Evolutionary conservation across 2,113 vertebrate species (phyloP).

Genomic region (Rhinolophus ferrumequinum): DNA sequence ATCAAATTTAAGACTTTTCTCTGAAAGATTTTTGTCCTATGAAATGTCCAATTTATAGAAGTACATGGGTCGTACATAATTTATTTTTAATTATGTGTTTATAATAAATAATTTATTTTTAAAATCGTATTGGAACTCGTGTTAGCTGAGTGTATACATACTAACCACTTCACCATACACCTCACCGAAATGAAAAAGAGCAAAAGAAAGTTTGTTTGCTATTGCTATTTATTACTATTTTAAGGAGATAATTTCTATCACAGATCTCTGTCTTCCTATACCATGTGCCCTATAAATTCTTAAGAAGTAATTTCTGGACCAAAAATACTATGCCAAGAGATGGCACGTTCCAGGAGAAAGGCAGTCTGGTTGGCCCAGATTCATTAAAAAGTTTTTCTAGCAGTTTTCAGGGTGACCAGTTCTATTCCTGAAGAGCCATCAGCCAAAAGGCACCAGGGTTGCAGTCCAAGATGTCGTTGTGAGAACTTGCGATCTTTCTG

Average conservation of each 20-base stretch:
- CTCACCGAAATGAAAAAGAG: not conserved
- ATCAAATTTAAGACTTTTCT: constrained; percentile 65
- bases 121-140: not conserved
- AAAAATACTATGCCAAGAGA: not conserved
- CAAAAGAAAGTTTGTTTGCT: not conserved
- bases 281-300: not conserved
- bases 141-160: not conserved
- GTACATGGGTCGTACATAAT: not conserved
- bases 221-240: not conserved
- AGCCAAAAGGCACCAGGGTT: not conserved
- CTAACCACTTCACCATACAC: not conserved
- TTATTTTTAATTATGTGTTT: not conserved
- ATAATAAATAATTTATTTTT: constrained; percentile 9
- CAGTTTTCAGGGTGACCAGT: not conserved
- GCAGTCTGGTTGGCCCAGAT: not conserved
- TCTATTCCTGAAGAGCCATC: not conserved
- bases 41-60: not conserved
- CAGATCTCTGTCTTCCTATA: not conserved
- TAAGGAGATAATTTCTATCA: not conserved
- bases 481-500: not conserved
- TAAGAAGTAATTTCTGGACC: constrained; percentile 13
- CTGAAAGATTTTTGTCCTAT: not conserved
- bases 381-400: not conserved
- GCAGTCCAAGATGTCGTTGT: not conserved
- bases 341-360: not conserved